Conservation (phyloP, 2,888 invertebrate genomes). For the Drosophila fulvimacula region DNA sequence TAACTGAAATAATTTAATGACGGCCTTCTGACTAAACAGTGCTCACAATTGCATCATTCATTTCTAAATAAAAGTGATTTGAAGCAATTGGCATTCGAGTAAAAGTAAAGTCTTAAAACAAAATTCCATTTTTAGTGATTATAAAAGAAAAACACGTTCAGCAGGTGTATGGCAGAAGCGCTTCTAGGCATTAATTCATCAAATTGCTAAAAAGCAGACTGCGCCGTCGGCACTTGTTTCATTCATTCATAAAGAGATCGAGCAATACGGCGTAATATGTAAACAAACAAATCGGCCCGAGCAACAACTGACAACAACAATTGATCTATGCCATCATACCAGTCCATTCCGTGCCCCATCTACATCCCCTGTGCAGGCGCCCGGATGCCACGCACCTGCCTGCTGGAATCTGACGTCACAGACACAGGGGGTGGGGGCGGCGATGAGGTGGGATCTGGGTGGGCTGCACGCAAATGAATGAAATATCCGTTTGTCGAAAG, state of each 20-base stretch:
- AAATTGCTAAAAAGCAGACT: conserved; percentile 51
- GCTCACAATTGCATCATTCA: conserved; percentile 23
- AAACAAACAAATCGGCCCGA: conserved; percentile 68
- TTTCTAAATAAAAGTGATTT: conserved; percentile 22
- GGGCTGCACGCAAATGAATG: conserved; percentile 52
- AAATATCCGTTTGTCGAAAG: conserved; percentile 43
- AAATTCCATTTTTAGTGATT: conserved; percentile 8
- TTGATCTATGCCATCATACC: conserved; percentile 66
- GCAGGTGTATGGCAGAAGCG: conserved; percentile 25
- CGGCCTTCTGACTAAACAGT: neutral
- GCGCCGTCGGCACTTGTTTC: conserved; percentile 68
- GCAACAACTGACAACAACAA: conserved; percentile 64
- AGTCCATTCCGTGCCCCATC: conserved; percentile 14
- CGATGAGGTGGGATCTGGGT: conserved; percentile 9
- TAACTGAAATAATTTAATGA: neutral
- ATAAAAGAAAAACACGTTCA: conserved; percentile 26
- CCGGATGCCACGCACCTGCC: conserved; percentile 50
- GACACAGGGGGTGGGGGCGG: neutral
- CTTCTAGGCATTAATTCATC: conserved; percentile 62
- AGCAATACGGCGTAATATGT: conserved; percentile 48
- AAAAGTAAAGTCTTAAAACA: conserved; percentile 11
- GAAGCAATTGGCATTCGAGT: conserved; percentile 21
- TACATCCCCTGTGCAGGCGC: conserved; percentile 21
- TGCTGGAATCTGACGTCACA: conserved; percentile 45
- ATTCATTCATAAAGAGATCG: conserved; percentile 79